Evolutionary conservation across 2,113 vertebrate genomes (phyloP).

Genomic region (Oncorhynchus nerka): DNA sequence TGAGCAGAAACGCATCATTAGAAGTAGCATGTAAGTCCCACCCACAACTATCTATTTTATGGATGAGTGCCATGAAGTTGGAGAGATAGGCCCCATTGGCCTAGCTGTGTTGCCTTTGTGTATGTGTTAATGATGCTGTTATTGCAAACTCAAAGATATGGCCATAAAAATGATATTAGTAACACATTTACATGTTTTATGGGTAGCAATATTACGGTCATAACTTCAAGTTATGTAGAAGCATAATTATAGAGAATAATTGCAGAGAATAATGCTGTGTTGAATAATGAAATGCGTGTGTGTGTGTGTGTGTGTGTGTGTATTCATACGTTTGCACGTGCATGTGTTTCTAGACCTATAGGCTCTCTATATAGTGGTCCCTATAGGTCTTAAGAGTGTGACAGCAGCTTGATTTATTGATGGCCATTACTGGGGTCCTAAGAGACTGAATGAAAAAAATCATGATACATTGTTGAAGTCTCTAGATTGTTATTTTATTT

Average conservation of each 20-base stretch:
- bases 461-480: slow-evolving; percentile 89
- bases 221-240: background rate
- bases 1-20: slow-evolving; percentile 91
- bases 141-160: background rate
- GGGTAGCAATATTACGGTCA: background rate
- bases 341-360: background rate
- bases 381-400: slow-evolving; percentile 79
- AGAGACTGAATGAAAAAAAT: slow-evolving; percentile 82
- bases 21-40: slow-evolving; percentile 92
- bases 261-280: no score
- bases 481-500: slow-evolving; percentile 71
- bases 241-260: background rate
- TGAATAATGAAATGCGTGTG: background rate
- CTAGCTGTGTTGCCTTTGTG: background rate
- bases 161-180: background rate
- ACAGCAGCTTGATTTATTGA: slow-evolving; percentile 85
- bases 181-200: background rate
- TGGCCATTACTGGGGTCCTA: slow-evolving; percentile 76
- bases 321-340: slow-evolving; percentile 4
- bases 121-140: background rate
- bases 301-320: slow-evolving; percentile 5
- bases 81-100: background rate
- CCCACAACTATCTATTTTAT: no score
- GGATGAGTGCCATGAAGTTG: slow-evolving; percentile 10
- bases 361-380: slow-evolving; percentile 49